A percentile compares a stretch with the other conserved stretches of the same genome.
Evolutionary conservation across 2,113 vertebrate species (phyloP).

Genomic region (Coregonus clupeaformis): DNA sequence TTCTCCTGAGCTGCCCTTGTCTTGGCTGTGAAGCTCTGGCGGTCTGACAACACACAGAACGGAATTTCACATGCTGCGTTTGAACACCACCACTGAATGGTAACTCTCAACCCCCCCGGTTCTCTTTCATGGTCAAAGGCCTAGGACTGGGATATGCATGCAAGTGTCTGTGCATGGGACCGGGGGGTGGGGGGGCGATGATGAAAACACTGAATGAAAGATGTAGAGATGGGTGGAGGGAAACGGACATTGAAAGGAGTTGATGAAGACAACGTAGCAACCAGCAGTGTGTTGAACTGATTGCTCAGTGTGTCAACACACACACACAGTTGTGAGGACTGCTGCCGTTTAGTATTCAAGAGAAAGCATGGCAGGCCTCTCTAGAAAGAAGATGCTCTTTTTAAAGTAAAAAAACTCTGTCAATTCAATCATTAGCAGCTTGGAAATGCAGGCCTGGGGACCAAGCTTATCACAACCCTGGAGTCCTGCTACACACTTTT

Average conservation of each 20-base stretch:
- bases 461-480: not conserved
- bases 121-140: conserved; percentile 25
- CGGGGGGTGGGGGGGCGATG: conserved; percentile 9
- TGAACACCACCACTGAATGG: conserved; percentile 27
- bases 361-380: conserved; percentile 1
- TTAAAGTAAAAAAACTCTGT: not conserved
- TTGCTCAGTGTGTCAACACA: not conserved
- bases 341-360: not conserved
- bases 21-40: not conserved
- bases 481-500: not conserved
- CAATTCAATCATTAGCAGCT: no score
- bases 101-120: not conserved
- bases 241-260: not conserved
- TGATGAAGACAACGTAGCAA: conserved; percentile 5
- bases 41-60: conserved; percentile 8
- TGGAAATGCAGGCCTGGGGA: no score
- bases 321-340: not conserved
- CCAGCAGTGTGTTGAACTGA: not conserved
- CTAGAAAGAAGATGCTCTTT: conserved; percentile 8
- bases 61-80: conserved; percentile 8
- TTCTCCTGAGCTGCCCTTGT: not conserved
- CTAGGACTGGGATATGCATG: conserved; percentile 14
- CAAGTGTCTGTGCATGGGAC: not conserved
- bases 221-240: conserved; percentile 10
- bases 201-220: conserved; percentile 17